Evolutionary conservation across 2,113 vertebrate species (phyloP), one percentile per base, ranked within the genome.

Genomic region (Oxyruncus cristatus): DNA sequence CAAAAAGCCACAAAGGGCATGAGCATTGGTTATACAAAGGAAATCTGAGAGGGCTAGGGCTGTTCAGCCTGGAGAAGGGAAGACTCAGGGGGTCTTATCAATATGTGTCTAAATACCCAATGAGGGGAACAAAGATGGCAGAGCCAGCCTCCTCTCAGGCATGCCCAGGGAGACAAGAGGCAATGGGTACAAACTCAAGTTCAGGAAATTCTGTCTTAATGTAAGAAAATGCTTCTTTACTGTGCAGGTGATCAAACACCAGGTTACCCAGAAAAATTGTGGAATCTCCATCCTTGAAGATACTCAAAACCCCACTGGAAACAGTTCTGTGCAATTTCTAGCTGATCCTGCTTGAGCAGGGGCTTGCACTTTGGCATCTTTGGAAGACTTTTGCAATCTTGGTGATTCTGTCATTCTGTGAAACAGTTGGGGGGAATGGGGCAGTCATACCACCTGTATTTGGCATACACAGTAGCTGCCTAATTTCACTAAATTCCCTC

Each of bases 81-180:
- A 83, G 12, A 23, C 21, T 93, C 46, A 22, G 47, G 22, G 7
- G 10, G 12, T 74, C 32, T 49, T 77, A 32, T 4, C 21, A 80
- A 9, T 12, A 13, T 62, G 19, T 26, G 33, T 33, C 35, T 90
- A 62, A 86, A 77, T 14, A 91, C 3, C 10, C 23, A 73, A 0
- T 0, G 1, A 4, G 2, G 6, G 10, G 14, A 68, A 37, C 15
- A 78, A 65, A 80, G 42, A 33, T 0, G 17, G 14, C 12, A 88
- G n/a, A 86, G 19, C 6, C 49, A 56, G 32, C 4, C 8, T 37
- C 35, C 41, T 70, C 50, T 47, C 35, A 52, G 11, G 11, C 49
- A 2, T 70, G 23, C 14, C 22, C 37, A 58, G 41, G 18, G 21
- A 55, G 5, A 41, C 17, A 73, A 77, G 28, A 41, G 19, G 15